Percentiles rank a stretch among this genome's conserved stretches.
Evolutionary conservation across 1,140 invertebrate genomes (phyloP).

Genomic region (Micrasema longulum): DNA sequence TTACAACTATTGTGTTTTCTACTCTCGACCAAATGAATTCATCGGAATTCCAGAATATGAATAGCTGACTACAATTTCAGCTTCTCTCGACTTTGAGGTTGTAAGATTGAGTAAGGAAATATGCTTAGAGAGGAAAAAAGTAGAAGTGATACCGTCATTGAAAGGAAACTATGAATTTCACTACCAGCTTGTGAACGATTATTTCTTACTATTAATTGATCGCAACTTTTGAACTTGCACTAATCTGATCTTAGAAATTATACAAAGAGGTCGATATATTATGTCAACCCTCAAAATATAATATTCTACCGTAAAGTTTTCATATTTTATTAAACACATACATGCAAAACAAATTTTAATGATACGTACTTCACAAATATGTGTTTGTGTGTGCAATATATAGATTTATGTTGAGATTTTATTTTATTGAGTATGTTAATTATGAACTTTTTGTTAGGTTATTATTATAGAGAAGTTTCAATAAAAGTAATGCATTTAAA

Average conservation of each 20-base stretch:
- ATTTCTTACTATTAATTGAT: constrained; percentile 40
- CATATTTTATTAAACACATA: constrained; percentile 50
- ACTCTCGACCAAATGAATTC: constrained; percentile 25
- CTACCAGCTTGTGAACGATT: constrained; percentile 8
- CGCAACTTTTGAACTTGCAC: constrained; percentile 34
- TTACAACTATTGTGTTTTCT: constrained; percentile 14
- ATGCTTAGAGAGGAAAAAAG: background rate
- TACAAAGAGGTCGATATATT: constrained; percentile 18
- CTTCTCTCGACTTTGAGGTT: no score
- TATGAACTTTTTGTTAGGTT: constrained; percentile 40
- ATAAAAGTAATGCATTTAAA: constrained; percentile 38
- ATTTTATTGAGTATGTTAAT: constrained; percentile 51
- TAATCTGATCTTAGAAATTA: constrained; percentile 12
- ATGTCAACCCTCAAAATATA: background rate
- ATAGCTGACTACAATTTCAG: no score
- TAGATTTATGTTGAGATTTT: constrained; percentile 52
- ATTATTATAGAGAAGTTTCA: constrained; percentile 37
- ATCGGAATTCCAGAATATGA: constrained; percentile 4
- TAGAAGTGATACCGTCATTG: constrained; percentile 2
- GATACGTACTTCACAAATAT: constrained; percentile 47
- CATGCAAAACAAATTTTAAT: constrained; percentile 45
- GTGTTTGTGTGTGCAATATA: constrained; percentile 53
- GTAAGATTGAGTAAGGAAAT: background rate
- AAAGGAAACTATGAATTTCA: constrained; percentile 9
- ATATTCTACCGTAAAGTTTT: constrained; percentile 38